These are phyloP conservation scores for Metacarcinus magister DNA, from an alignment of 2,888 invertebrate species.

Conservation along the genomic window DNA sequence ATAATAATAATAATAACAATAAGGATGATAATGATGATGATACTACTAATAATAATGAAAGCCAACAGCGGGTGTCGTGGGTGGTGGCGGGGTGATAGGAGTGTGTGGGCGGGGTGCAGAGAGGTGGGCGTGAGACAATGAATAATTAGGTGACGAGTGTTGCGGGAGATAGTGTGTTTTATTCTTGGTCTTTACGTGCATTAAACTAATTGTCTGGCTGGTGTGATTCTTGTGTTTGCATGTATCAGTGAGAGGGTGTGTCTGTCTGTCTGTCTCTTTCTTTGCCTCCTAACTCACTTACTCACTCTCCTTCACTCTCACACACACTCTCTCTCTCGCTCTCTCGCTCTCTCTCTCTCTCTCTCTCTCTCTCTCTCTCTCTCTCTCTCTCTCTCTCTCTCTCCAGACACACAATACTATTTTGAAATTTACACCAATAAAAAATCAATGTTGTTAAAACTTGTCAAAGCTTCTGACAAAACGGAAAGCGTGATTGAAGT, in stretches of 20 bases:
- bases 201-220: neutral
- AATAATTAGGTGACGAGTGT: neutral
- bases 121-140: neutral
- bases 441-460: neutral
- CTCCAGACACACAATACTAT: too few relatives aligned
- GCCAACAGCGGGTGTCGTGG: neutral
- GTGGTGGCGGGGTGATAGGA: neutral
- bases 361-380: too few relatives aligned
- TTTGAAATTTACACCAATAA: too few relatives aligned
- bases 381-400: too few relatives aligned
- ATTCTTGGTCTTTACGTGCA: neutral
- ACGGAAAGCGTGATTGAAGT: neutral
- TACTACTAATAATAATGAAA: neutral
- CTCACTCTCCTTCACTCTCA: too few relatives aligned
- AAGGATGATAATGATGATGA: neutral
- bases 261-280: neutral
- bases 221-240: neutral
- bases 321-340: neutral
- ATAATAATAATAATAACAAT: neutral
- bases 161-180: neutral
- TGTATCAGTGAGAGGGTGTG: neutral
- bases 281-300: neutral
- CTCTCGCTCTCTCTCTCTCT: neutral
- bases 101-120: too few relatives aligned
- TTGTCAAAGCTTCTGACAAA: neutral